Base-by-base conservation (phyloP, 2,888 invertebrate genomes). In the Rapana venosa region DNA sequence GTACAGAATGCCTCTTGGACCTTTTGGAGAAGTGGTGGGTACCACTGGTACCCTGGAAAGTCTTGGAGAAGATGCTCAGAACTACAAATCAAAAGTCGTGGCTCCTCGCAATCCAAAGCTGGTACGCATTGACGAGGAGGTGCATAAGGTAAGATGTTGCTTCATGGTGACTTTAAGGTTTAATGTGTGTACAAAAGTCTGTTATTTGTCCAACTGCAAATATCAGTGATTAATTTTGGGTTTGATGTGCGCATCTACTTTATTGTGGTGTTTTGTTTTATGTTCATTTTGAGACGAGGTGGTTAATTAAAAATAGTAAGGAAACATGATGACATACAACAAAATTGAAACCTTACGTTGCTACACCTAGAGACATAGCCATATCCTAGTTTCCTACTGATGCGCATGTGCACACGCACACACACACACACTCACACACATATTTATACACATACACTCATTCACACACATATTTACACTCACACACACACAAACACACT, bases 101-200 rank as follows among this genome's bases (percentile, higher is more conserved):
- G 96, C 95, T 47, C 96, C 96, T 79, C 94, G 95, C 86, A 96
- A 96, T 90, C 96, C 96, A 22, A 96, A 96, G 92, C 93, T 96
- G 15, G 90, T 96, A 15, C 95, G 94, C 92, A 93, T 92, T 77
- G 93, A 95, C 90, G 94, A 94, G 61, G 66, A 81, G 35, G 88
- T 89, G 74, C 56, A 90, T 32, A 92, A 91, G 90, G 92, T 92
- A 30, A 70, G 47, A 47, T 11, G 11, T 74, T 15, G 15, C 77
- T 32, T 61, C 15, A 61, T 4, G 15, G 15, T 20, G 61, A 1
- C 61, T 22, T 61, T 8, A 47, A 47, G 2, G 8, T 47, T 47
- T 8, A 47, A 47, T 47, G 47, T 47, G 47, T 47, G 47, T 47
- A 8, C 47, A 47, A 47, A 47, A n/a, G n/a, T n/a, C n/a, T n/a